Evolutionary conservation across 2,113 vertebrate species (phyloP), one percentile per base, ranked within the genome.

Genomic region (Channa maculata): DNA sequence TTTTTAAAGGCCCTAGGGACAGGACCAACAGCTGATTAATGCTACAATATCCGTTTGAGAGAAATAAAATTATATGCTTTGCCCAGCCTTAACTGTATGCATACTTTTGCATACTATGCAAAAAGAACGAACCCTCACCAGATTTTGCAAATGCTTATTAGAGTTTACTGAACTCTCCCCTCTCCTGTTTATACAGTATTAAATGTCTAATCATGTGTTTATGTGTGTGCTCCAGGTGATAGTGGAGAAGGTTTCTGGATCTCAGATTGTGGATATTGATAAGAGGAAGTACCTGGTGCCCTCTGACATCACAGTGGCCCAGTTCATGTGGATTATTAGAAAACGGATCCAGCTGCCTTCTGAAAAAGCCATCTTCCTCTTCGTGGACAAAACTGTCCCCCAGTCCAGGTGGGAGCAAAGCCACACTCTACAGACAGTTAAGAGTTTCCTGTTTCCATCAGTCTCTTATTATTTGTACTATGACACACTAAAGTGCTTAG

Each of bases 271-370:
- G 82, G 97, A 99, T 88, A 99, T 99, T 52, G 98, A 99, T 91
- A 99, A 99, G 92, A 94, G 98, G 92, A 99, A 99, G 95, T 99
- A 99, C 91, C 91, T 99, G 90, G 98, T 99, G 75, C 98, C 98
- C 0, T 98, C 98, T 50, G 98, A 99, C 92, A 99, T 99, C 88
- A 99, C 98, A 0, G 97, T 99, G 94, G 97, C 98, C 58, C 98
- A 99, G 94, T 99, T 99, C 92, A 99, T 99, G 98, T 99, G 98
- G 98, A 99, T 99, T 93, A 99, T 99, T 94, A 95, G 98, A 91
- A 99, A 99, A 95, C 96, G 97, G 89, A 98, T 99, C 91, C 98
- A 99, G 64, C 95, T 99, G 88, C 98, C 98, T 50, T 99, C 98
- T 5, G 98, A 99, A 93, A 99, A 99, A 92, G 98, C 98, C 67